These are phyloP conservation scores for Latrodectus geometricus DNA, from an alignment of 1,140 invertebrate species.

Conservation along the genomic window DNA sequence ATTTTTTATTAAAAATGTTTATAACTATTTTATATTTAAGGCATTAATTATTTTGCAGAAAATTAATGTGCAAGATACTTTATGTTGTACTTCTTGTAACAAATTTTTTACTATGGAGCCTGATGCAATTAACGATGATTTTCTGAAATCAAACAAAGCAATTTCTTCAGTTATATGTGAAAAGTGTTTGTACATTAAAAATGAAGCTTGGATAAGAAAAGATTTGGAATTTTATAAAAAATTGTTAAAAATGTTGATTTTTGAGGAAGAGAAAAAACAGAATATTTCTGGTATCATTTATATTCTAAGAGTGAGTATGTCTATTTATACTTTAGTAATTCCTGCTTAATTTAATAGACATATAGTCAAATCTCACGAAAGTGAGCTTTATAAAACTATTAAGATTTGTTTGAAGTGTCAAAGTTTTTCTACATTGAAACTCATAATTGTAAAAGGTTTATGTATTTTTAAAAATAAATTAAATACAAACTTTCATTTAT, in stretches of 20 bases:
- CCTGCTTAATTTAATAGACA: too few relatives aligned
- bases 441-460: too few relatives aligned
- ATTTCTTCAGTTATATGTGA: conserved; percentile 32
- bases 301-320: conserved; percentile 27
- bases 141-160: conserved; percentile 8
- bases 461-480: too few relatives aligned
- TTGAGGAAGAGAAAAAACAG: conserved; percentile 29
- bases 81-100: conserved; percentile 47
- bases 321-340: too few relatives aligned
- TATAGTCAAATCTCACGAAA: too few relatives aligned
- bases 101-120: conserved; percentile 21
- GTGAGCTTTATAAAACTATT: too few relatives aligned
- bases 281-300: conserved; percentile 37
- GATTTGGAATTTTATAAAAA: conserved; percentile 47
- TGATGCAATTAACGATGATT: conserved; percentile 21
- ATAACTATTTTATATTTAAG: too few relatives aligned
- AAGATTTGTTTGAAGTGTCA: too few relatives aligned
- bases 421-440: too few relatives aligned
- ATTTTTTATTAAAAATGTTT: too few relatives aligned
- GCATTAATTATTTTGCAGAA: background rate
- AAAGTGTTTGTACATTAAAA: conserved; percentile 47
- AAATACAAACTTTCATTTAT: too few relatives aligned
- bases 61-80: conserved; percentile 11
- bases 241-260: conserved; percentile 36
- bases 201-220: conserved; percentile 58